phyloP scores from a whole-genome alignment of 2,113 vertebrate genomes.

The Drymodes brunneopygia region DNA sequence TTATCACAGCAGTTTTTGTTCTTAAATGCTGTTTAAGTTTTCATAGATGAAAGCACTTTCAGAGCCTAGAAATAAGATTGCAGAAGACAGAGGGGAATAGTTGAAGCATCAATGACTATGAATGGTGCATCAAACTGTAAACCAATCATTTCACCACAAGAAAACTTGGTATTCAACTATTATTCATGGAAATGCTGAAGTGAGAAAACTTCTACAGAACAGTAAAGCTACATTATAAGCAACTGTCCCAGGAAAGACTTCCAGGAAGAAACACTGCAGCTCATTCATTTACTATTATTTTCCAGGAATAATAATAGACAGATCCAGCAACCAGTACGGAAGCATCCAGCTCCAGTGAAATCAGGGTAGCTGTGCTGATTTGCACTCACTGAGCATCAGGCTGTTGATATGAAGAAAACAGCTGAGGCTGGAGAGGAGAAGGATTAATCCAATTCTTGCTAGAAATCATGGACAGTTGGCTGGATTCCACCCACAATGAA shows the following conservation, averaged over 20 bases:
- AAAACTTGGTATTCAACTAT: not conserved
- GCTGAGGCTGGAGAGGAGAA: not conserved
- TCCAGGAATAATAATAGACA: not conserved
- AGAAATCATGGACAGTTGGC: not conserved
- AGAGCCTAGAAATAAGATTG: not conserved
- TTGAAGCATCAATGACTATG: not conserved
- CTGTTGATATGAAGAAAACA: not conserved
- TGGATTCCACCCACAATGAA: not conserved
- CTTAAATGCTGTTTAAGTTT: conserved; percentile 1
- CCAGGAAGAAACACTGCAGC: not conserved
- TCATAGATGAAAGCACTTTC: not conserved
- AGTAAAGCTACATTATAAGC: not conserved
- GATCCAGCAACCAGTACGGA: not conserved
- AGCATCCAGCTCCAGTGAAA: not conserved
- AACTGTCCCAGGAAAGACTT: not conserved
- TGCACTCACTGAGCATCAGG: not conserved
- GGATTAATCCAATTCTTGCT: not conserved
- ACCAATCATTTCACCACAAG: not conserved
- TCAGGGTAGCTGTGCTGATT: not conserved
- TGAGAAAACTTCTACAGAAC: not conserved
- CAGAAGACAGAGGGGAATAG: not conserved
- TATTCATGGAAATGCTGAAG: not conserved
- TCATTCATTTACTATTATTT: not conserved
- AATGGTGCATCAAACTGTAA: not conserved
- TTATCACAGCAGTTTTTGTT: not conserved